Percentiles rank a stretch among this genome's conserved stretches.
Conservation (phyloP, 2,888 invertebrate genomes). For the Caenorhabditis angaria region DNA sequence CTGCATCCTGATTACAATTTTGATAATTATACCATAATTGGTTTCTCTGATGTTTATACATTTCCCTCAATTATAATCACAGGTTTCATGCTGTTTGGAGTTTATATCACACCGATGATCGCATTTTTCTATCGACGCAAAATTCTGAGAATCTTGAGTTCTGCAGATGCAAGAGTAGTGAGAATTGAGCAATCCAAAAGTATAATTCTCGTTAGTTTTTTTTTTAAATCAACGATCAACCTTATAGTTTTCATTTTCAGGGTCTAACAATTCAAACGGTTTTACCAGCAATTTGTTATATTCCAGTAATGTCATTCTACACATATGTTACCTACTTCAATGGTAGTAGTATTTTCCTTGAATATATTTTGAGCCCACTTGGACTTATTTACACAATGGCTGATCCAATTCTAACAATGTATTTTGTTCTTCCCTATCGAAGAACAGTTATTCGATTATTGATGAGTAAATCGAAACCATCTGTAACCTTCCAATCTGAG, state of each 20-base stretch:
- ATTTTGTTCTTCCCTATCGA: constrained; percentile 30
- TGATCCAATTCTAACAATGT: constrained; percentile 29
- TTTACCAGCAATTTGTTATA: constrained; percentile 19
- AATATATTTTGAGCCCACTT: constrained; percentile 24
- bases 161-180: constrained; percentile 10
- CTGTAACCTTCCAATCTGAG: too few species aligned
- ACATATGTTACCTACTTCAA: constrained; percentile 18
- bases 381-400: constrained; percentile 19
- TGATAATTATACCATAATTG: constrained; percentile 18
- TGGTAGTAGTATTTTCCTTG: constrained; percentile 10
- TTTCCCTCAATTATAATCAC: constrained; percentile 9
- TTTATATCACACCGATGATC: constrained; percentile 25
- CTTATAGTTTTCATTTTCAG: constrained; percentile 11
- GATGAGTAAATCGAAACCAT: background rate
- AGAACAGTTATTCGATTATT: constrained; percentile 9
- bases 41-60: constrained; percentile 18
- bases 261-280: constrained; percentile 29
- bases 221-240: background rate
- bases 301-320: constrained; percentile 22
- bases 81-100: constrained; percentile 10
- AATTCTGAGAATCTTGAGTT: constrained; percentile 20
- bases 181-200: constrained; percentile 29
- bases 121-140: constrained; percentile 19
- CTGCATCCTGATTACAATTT: constrained; percentile 17
- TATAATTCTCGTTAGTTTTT: constrained; percentile 17